Base-by-base conservation (phyloP, 2,888 invertebrate species). In the Protodeltote pygarga region DNA sequence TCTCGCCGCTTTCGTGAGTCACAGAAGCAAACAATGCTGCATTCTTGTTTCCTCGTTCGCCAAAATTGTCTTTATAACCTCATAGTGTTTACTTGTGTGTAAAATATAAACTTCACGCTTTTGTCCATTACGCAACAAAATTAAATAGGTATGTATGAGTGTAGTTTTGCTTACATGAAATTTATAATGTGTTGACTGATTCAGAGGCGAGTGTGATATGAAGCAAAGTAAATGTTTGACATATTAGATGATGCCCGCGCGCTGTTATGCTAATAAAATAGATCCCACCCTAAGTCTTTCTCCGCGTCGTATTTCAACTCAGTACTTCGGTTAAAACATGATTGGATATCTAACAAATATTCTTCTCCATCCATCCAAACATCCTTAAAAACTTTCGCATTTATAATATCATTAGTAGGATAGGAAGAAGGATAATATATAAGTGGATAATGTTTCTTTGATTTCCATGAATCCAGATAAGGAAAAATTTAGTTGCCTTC, bases 1-100 rank as follows among this genome's bases (percentile, higher is more conserved):
- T 84, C 79, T 72, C 71, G 68, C 73, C 75, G 74, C 79, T 74
- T 77, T 77, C 78, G 78, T 90, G 89, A 90, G 70, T 89, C 88
- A 89, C 75, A 71, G 71, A 74, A 52, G 55, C 74, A 70, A 75
- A 81, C 77, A 80, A 78, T 77, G 75, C 77, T 60, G 64, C 69
- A 65, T 55, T 67, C 64, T 55, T 60, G 70, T 82, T 83, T 83
- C 79, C 81, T 82, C 66, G 62, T 77, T 75, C 71, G 72, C 68
- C 65, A 71, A 73, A 71, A 60, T 66, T 68, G 51, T 65, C 45
- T 64, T 65, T 47, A 57, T 47, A 67, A 34, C 42, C 20, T 47
- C 13, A 41, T 10, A 20, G 10, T 28, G 28, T 29, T 33, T 39
- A 20, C 50, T 11, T 35, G 25, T 34, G 44, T 28, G 29, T 25